These are phyloP conservation scores for Machimus rusticus DNA, from an alignment of 2,888 invertebrate genomes.

Conservation along the genomic window DNA sequence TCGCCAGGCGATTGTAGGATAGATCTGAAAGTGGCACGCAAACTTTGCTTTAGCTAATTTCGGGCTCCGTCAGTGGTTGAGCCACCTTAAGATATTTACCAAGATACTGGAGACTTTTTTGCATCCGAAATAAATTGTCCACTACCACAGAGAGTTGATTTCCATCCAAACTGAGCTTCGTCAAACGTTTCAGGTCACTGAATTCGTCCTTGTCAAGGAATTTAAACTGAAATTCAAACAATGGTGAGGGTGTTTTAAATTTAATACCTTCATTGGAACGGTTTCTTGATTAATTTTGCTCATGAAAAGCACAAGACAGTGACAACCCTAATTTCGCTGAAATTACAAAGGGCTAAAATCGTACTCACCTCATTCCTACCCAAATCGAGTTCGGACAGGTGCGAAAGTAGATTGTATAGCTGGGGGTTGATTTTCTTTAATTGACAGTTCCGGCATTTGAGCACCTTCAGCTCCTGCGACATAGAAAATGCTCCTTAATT, in stretches of 20 bases:
- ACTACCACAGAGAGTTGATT: conserved; percentile 80
- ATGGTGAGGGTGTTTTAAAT: background rate
- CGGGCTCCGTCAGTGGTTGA: background rate
- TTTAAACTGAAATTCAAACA: conserved; percentile 65
- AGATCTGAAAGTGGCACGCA: conserved; percentile 61
- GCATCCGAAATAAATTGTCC: conserved; percentile 71
- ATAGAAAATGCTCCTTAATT: conserved; percentile 43
- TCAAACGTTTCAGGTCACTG: conserved; percentile 71
- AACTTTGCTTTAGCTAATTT: background rate
- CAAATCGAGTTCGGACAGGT: conserved; percentile 76
- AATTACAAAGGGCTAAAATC: background rate
- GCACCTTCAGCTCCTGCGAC: conserved; percentile 71
- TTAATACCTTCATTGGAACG: background rate
- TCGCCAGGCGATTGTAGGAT: conserved; percentile 76
- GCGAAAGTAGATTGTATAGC: conserved; percentile 78
- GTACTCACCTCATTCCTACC: conserved; percentile 71
- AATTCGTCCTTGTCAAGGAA: conserved; percentile 78
- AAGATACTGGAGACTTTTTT: conserved; percentile 60
- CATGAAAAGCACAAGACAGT: background rate
- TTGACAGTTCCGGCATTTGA: conserved; percentile 77
- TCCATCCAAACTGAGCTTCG: conserved; percentile 73
- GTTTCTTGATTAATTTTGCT: background rate
- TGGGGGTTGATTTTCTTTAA: conserved; percentile 79
- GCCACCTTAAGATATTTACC: conserved; percentile 52
- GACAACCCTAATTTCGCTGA: background rate